Conservation (phyloP, 2,797 vertebrate species). For the Onychomys leucogaster region DNA sequence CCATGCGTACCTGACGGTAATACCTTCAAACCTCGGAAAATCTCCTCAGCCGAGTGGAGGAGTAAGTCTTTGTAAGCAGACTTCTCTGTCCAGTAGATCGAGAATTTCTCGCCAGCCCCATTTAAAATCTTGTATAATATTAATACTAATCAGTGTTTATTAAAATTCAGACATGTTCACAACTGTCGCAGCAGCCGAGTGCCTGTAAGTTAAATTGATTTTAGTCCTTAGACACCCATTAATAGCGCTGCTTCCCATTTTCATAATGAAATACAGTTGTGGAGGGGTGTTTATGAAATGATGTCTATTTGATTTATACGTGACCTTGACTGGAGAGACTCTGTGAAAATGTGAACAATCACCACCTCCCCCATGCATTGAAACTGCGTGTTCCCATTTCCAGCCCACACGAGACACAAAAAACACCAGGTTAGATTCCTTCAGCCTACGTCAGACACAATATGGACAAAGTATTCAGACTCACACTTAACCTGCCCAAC, state of each 20-base stretch:
- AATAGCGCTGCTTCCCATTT: constrained; percentile 83
- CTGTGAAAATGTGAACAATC: constrained; percentile 74
- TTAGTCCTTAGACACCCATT: constrained; percentile 85
- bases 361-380: constrained; percentile 47
- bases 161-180: constrained; percentile 86
- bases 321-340: constrained; percentile 83
- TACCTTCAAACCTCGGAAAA: not conserved
- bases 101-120: constrained; percentile 80
- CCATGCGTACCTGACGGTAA: constrained; percentile 54
- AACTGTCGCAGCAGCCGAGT: constrained; percentile 86
- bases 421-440: constrained; percentile 47
- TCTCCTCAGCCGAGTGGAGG: constrained; percentile 62
- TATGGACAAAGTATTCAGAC: constrained; percentile 31
- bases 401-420: constrained; percentile 64
- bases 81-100: constrained; percentile 62
- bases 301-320: constrained; percentile 85
- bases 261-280: constrained; percentile 85
- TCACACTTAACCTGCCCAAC: not conserved
- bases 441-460: not conserved
- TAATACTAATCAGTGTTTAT: constrained; percentile 87
- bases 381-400: constrained; percentile 58
- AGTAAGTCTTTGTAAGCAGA: constrained; percentile 69
- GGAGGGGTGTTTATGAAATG: constrained; percentile 82
- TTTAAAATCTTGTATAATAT: constrained; percentile 81
- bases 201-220: constrained; percentile 86